Base-by-base conservation (phyloP, 2,888 invertebrate genomes). In the Eurytoma adleriae region DNA sequence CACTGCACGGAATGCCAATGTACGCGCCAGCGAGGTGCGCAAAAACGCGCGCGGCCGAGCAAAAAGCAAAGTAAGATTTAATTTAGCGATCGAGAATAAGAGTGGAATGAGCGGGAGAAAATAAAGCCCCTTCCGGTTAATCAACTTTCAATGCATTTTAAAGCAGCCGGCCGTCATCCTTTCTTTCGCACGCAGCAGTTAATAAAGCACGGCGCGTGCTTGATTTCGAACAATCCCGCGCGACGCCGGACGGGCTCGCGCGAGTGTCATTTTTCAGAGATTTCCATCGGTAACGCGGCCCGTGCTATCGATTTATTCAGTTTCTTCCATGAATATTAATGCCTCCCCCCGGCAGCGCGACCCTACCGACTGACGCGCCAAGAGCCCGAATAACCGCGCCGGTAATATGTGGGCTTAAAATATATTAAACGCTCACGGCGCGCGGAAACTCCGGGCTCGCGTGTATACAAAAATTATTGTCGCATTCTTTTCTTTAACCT, bases 321-420 rank as follows among this genome's bases (percentile, higher is more conserved):
- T 75, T 71, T 76, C 79, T 75, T 71, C 50, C 75, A 75, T 80
- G 71, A 80, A 76, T 75, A 75, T 80, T 80, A 76, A 75, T 75
- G 67, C 20, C 50, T 24, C 64, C 27, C 18, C 62, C 16, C 12
- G 13, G 12, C 7, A 10, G 56, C 20, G 13, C 5, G n/a, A 48
- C 52, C 24, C 40, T 3, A 57, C 57, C 52, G 18, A 59, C 66
- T 52, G 59, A 59, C 56, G 64, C 54, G 18, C 27, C 20, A n/a
- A 13, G n/a, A 13, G 20, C 52, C 64, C 52, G 12, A 69, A 78
- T 61, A 56, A 30, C 20, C 61, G 24, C 0, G 14, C 67, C 72
- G 61, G 61, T 72, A 72, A 77, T 64, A 64, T 48, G 56, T 48
- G 61, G 54, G 56, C 52, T 70, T 61, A 61, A 73, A 73, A 66